Conservation (phyloP, 1,140 invertebrate genomes). For the Bacillus rossius region DNA sequence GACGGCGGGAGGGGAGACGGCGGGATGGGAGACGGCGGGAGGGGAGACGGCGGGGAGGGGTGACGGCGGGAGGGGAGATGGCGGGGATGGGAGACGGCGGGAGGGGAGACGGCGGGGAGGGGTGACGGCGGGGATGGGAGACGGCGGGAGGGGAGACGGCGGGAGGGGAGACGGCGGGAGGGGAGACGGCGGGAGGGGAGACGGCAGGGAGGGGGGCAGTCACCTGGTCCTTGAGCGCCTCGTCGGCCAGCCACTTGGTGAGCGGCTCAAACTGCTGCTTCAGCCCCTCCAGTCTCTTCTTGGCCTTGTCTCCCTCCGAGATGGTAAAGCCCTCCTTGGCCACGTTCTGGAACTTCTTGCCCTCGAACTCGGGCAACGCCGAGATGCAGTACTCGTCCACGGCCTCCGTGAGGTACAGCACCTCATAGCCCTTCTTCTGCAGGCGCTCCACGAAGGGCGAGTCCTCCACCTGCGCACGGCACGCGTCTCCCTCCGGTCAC, state of each 20-base stretch:
- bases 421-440: conserved; percentile 92
- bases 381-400: conserved; percentile 98
- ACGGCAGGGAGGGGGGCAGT: conserved; percentile 33
- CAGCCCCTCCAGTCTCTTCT: conserved; percentile 74
- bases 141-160: too few species aligned
- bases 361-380: conserved; percentile 96
- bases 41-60: too few species aligned
- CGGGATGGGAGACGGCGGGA: too few species aligned
- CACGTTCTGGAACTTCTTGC: conserved; percentile 99
- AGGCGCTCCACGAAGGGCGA: conserved; percentile 96
- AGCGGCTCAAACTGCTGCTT: conserved; percentile 86
- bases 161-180: too few species aligned
- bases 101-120: too few species aligned
- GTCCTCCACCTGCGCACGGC: conserved; percentile 55
- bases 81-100: too few species aligned
- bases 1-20: too few species aligned
- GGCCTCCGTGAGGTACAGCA: conserved; percentile 92
- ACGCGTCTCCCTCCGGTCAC: too few species aligned
- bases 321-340: conserved; percentile 96
- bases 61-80: too few species aligned
- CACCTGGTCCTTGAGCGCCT: conserved; percentile 79
- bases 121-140: too few species aligned
- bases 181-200: too few species aligned
- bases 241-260: conserved; percentile 85
- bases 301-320: conserved; percentile 72